Evolutionary conservation across 2,888 invertebrate genomes (phyloP).

Genomic region (Drosophila dives): DNA sequence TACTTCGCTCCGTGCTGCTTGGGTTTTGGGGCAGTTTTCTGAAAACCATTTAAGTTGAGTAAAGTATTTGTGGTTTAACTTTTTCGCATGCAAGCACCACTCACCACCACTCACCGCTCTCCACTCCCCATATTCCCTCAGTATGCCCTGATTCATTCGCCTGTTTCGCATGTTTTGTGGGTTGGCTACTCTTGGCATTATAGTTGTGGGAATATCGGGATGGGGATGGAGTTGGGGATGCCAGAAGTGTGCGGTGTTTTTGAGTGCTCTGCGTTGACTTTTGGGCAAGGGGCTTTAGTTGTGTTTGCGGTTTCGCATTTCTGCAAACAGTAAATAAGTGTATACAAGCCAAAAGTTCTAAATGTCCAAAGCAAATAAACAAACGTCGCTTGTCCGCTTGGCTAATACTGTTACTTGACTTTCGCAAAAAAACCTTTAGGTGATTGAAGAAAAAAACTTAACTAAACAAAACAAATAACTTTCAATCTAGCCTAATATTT

Average conservation of each 20-base stretch:
- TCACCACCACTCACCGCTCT: no score
- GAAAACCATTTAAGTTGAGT: constrained; percentile 64
- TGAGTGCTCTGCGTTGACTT: constrained; percentile 29
- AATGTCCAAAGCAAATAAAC: constrained; percentile 72
- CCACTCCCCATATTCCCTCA: neutral
- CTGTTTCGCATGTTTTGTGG: constrained; percentile 43
- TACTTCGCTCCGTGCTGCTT: constrained; percentile 2
- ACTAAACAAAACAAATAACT: constrained; percentile 58
- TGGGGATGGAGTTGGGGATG: neutral
- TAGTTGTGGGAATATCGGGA: neutral
- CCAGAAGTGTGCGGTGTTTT: constrained; percentile 9
- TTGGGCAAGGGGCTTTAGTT: constrained; percentile 35
- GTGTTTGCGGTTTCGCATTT: constrained; percentile 75
- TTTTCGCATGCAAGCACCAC: constrained; percentile 53
- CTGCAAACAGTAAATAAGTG: constrained; percentile 72
- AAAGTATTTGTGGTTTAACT: constrained; percentile 66
- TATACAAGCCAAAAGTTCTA: constrained; percentile 47
- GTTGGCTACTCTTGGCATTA: constrained; percentile 2
- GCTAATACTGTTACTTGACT: constrained; percentile 38
- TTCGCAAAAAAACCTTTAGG: constrained; percentile 42
- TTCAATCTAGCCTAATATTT: constrained; percentile 53
- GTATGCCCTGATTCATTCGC: constrained; percentile 5
- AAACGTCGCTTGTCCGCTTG: constrained; percentile 38
- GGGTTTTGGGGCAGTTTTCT: constrained; percentile 32
- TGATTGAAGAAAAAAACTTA: constrained; percentile 62